phyloP scores from a whole-genome alignment of 2,797 vertebrate genomes.

The Cryptoblepharus egeriae region DNA sequence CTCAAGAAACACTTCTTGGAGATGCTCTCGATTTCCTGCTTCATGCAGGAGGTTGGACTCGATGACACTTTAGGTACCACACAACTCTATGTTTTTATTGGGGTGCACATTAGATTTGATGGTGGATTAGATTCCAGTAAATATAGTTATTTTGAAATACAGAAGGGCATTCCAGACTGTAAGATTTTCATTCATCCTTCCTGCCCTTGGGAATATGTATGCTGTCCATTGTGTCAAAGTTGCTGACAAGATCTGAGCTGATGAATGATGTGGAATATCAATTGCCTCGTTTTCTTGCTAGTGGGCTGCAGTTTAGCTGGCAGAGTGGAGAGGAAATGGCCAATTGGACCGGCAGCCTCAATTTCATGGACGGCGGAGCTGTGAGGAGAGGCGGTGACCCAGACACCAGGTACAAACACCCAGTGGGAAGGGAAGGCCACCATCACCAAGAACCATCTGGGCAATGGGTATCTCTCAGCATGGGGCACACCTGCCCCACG shows the following conservation, averaged over 20 bases:
- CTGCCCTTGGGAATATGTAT: conserved; percentile 15
- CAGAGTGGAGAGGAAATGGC: conserved; percentile 96
- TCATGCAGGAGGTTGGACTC: too few species aligned
- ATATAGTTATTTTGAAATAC: neutral
- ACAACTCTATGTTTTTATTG: too few species aligned
- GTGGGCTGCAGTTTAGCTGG: conserved; percentile 98
- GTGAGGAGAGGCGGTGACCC: conserved; percentile 93
- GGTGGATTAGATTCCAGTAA: too few species aligned
- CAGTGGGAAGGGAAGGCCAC: conserved; percentile 40
- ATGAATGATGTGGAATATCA: conserved; percentile 78
- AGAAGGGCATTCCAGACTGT: neutral
- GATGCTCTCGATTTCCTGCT: too few species aligned
- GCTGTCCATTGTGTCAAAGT: conserved; percentile 16
- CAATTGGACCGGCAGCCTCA: conserved; percentile 98
- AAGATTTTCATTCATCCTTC: conserved; percentile 5
- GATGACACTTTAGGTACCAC: too few species aligned
- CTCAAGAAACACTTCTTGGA: too few species aligned
- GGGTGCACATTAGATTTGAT: too few species aligned
- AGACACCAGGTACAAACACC: conserved; percentile 94
- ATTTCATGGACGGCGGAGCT: conserved; percentile 94
- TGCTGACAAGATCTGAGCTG: conserved; percentile 55
- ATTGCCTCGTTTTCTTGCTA: conserved; percentile 97
- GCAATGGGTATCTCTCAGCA: neutral
- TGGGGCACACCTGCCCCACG: too few species aligned
- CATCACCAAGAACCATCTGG: neutral